Evolutionary conservation across 2,888 invertebrate genomes (phyloP).

Genomic region (Polymixis lichenea): DNA sequence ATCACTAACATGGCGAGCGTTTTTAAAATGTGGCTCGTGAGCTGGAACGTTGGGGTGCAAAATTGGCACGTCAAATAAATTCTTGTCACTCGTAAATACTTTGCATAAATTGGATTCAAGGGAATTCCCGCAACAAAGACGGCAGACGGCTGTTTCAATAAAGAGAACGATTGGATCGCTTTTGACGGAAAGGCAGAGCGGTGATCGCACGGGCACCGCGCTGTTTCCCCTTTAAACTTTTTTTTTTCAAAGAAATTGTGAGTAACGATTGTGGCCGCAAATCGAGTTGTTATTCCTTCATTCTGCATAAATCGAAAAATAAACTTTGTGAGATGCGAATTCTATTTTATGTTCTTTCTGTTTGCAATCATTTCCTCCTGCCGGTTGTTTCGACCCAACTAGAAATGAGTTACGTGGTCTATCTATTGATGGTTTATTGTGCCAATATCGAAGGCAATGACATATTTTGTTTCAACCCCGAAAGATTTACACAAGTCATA

Average conservation of each 20-base stretch:
- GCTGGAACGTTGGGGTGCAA: conserved; percentile 76
- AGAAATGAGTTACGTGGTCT: conserved; percentile 49
- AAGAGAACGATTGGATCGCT: conserved; percentile 86
- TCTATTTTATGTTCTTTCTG: conserved; percentile 66
- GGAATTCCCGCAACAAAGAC: conserved; percentile 87
- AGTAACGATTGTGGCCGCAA: conserved; percentile 70
- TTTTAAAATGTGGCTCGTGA: conserved; percentile 76
- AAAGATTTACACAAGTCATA: conserved; percentile 33
- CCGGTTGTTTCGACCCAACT: conserved; percentile 40
- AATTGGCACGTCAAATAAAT: conserved; percentile 87
- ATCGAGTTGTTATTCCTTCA: conserved; percentile 74
- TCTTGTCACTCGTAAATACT: conserved; percentile 88
- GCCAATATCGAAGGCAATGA: conserved; percentile 12
- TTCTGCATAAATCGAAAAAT: conserved; percentile 75
- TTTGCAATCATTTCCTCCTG: conserved; percentile 59
- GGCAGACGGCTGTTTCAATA: conserved; percentile 85
- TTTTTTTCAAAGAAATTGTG: conserved; percentile 62
- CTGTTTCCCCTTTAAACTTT: conserved; percentile 74
- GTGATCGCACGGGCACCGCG: conserved; percentile 71
- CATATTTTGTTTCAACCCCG: conserved; percentile 21
- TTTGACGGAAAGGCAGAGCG: conserved; percentile 83
- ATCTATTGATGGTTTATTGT: conserved; percentile 37
- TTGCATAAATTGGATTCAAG: conserved; percentile 87
- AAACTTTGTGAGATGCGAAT: conserved; percentile 68
- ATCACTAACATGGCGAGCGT: conserved; percentile 73